phyloP scores from a whole-genome alignment of 2,797 vertebrate species.

The Gephyroberyx darwinii region DNA sequence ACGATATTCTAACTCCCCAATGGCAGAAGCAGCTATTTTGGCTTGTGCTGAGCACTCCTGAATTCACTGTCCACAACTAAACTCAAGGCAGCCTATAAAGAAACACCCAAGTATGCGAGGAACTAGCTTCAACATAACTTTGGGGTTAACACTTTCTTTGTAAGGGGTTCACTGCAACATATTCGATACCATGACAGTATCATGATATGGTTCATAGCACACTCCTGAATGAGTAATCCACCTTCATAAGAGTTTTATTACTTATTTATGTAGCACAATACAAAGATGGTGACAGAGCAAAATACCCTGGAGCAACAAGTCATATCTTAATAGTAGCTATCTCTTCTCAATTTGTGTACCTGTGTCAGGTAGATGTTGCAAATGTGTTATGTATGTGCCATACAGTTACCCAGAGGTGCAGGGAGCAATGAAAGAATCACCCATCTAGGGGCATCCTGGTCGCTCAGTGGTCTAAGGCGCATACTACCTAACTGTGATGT shows the following conservation, averaged over 20 bases:
- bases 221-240: neutral
- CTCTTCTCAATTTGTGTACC: neutral
- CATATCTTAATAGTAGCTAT: too few species aligned
- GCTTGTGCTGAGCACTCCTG: conserved; percentile 39
- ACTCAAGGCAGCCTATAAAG: conserved; percentile 16
- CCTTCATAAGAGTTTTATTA: neutral
- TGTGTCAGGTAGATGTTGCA: neutral
- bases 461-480: too few species aligned
- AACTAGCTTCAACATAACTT: conserved; percentile 1
- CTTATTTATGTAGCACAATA: neutral
- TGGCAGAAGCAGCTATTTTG: conserved; percentile 67
- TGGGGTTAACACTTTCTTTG: conserved; percentile 19
- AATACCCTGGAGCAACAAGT: neutral
- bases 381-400: neutral
- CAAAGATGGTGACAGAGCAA: neutral
- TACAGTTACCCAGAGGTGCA: neutral
- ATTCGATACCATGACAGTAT: neutral
- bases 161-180: conserved; percentile 1
- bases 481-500: too few species aligned
- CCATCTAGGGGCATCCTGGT: neutral
- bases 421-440: conserved; percentile 12
- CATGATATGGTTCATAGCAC: neutral
- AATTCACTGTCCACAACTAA: conserved; percentile 31
- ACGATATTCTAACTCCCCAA: conserved; percentile 57
- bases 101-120: conserved; percentile 15